Evolutionary conservation across 1,140 invertebrate species (phyloP), one percentile per base, ranked within the genome.

Genomic region (Panonychus citri): DNA sequence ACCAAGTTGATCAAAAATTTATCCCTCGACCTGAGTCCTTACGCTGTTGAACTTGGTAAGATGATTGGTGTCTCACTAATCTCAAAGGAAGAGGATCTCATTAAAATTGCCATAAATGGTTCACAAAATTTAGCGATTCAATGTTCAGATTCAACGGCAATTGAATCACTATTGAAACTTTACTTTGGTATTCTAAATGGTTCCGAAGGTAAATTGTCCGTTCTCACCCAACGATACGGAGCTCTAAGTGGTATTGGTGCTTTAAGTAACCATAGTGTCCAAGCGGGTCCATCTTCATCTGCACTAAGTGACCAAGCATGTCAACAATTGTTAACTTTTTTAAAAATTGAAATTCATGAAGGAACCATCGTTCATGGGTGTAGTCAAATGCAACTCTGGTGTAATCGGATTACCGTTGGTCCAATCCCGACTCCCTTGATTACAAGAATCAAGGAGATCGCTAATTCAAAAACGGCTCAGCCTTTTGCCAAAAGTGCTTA

Each of bases 331-430:
- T 72, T 82, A 17, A 81, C 83, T 65, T 76, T 87, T 24, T 71
- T 94, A 24, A 83, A 89, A 65, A 76, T 76, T 34, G 90, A 96
- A 75, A 82, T 85, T 52, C 87, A 94, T 69, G 90, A 95, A 70
- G 86, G 85, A 62, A 89, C 85, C 2, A 68, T 93, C 26, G 77
- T 83, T 58, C 78, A 80, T 62, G 78, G 82, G 4, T 70, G 93
- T 8, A 78, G 84, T 61, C 81, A 82, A 76, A 76, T 91, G 67
- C 73, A 77, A 12, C 64, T 80, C 10, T 93, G 89, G 89, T 77
- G 79, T 51, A 63, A 68, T 5, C 81, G 80, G 64, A 79, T 84
- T 59, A 74, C 71, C n/a, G n/a, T 24, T 13, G 43, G 5, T 21
- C 70, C 76, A 57, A 70, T 85, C 30, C 82, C 84, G 1, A 76